These are phyloP conservation scores for Pantala flavescens DNA, from an alignment of 1,140 invertebrate species.

Conservation along the genomic window DNA sequence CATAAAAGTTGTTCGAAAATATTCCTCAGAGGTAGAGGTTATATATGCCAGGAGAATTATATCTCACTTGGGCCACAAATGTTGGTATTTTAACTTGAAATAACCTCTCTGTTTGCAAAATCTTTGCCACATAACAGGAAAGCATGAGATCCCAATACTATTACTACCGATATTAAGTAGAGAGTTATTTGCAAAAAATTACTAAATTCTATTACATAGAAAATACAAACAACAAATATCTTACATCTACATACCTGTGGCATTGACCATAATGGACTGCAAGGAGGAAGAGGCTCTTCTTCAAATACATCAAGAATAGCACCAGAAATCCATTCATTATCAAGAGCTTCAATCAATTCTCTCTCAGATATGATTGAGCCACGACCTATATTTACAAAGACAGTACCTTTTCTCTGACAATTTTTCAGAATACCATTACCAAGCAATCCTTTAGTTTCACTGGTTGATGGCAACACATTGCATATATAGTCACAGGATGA, in stretches of 20 bases:
- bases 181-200: too few relatives aligned
- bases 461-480: conserved; percentile 43
- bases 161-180: too few relatives aligned
- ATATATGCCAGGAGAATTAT: too few relatives aligned
- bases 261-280: conserved; percentile 42
- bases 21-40: too few relatives aligned
- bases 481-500: conserved; percentile 45
- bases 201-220: too few relatives aligned
- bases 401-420: conserved; percentile 32
- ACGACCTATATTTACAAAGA: conserved; percentile 49
- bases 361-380: conserved; percentile 42
- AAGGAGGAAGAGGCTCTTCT: conserved; percentile 40
- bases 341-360: conserved; percentile 42
- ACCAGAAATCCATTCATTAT: conserved; percentile 42
- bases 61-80: too few relatives aligned
- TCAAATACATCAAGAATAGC: conserved; percentile 51
- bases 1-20: too few relatives aligned
- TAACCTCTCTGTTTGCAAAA: too few relatives aligned
- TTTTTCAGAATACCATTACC: conserved; percentile 36
- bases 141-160: too few relatives aligned
- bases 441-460: conserved; percentile 40
- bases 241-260: conserved; percentile 30
- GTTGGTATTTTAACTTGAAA: too few relatives aligned
- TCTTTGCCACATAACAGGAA: too few relatives aligned
- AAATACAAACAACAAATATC: too few relatives aligned